Evolutionary conservation across 2,113 vertebrate species (phyloP).

Genomic region (Parotia lawesii): DNA sequence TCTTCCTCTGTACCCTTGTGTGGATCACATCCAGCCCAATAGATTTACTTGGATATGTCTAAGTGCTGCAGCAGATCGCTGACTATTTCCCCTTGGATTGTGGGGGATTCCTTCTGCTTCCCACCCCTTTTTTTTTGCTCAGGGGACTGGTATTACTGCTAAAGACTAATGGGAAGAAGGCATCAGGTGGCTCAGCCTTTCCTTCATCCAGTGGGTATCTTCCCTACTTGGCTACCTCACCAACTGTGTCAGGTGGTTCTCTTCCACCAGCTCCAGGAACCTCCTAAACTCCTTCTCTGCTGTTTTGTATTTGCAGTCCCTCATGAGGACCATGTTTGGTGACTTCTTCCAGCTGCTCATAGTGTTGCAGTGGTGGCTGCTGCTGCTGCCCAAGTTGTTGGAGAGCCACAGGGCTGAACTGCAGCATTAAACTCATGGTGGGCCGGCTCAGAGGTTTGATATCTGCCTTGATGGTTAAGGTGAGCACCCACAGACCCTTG

Average conservation of each 20-base stretch:
- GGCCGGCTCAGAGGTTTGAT: no score
- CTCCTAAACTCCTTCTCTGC: not conserved
- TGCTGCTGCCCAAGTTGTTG: no score
- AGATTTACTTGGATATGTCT: no score
- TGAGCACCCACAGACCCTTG: no score
- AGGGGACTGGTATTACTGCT: not conserved
- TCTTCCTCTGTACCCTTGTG: not conserved
- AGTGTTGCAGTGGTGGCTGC: no score
- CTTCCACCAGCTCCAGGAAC: not conserved
- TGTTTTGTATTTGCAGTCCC: not conserved
- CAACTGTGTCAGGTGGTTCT: not conserved
- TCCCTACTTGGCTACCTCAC: not conserved
- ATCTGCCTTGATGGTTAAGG: no score
- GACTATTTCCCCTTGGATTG: not conserved
- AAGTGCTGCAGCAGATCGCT: not conserved
- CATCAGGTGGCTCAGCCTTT: not conserved
- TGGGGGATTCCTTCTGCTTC: not conserved
- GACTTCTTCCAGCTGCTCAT: not conserved
- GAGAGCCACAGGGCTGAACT: no score
- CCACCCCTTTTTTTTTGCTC: not conserved
- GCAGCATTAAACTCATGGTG: no score
- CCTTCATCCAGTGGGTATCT: not conserved
- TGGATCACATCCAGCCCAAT: not conserved
- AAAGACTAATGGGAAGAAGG: not conserved
- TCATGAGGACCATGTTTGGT: rapidly evolving